A percentile compares a stretch with the other conserved stretches of the same genome.
phyloP scores from a whole-genome alignment of 2,113 vertebrate species.

The Cacatua alba region DNA sequence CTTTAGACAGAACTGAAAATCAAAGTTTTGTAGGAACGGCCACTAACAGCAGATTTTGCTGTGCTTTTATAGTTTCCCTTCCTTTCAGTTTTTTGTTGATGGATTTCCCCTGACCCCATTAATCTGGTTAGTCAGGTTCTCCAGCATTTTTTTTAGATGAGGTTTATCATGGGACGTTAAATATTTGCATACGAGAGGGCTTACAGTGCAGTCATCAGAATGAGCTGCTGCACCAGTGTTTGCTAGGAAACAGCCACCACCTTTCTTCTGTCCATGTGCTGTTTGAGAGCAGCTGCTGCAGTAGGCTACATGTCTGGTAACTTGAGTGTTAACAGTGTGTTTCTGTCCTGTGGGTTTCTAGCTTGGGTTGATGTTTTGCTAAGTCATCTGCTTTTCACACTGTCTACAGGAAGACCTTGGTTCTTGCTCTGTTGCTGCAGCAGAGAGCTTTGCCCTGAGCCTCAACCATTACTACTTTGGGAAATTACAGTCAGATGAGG shows the following conservation, averaged over 20 bases:
- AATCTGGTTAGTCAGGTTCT: constrained; percentile 68
- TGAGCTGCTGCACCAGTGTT: not conserved
- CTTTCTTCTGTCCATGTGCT: not conserved
- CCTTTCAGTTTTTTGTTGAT: not conserved
- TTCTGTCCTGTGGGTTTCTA: not conserved
- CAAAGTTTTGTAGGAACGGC: not conserved
- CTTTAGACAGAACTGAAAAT: constrained; percentile 3
- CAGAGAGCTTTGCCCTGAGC: fast-evolving
- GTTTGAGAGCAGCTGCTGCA: not conserved
- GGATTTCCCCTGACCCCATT: not conserved
- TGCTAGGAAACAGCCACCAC: not conserved
- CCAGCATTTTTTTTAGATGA: constrained; percentile 63
- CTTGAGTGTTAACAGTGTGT: not conserved
- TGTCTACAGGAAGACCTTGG: not conserved
- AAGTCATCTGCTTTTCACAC: not conserved
- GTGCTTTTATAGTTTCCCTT: constrained; percentile 49
- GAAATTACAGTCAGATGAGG: not conserved
- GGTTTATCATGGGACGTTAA: constrained; percentile 37
- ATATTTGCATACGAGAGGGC: constrained; percentile 52
- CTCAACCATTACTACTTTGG: not conserved
- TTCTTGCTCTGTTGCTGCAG: not conserved
- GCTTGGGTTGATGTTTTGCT: not conserved
- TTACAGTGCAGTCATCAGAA: not conserved
- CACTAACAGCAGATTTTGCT: constrained; percentile 20
- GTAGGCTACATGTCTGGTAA: not conserved